These are phyloP conservation scores for Ammodramus savannarum DNA, from an alignment of 2,113 vertebrate species.

Conservation along the genomic window DNA sequence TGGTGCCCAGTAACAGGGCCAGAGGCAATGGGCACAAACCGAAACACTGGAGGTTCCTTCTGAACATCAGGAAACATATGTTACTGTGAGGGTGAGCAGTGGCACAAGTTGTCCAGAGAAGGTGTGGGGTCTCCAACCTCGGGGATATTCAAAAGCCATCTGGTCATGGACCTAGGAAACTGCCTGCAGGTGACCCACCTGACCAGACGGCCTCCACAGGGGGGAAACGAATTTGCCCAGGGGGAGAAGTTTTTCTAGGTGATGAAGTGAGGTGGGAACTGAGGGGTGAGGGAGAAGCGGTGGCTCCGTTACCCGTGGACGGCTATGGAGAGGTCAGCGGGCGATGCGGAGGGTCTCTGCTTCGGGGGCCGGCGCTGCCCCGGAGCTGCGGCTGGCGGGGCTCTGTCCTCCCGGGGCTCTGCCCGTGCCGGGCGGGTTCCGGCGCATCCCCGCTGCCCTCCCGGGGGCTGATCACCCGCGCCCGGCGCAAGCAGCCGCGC, in stretches of 20 bases:
- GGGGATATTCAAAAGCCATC: not conserved
- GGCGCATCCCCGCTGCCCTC: not conserved
- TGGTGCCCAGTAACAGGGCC: not conserved
- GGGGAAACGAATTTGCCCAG: not conserved
- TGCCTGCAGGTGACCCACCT: not conserved
- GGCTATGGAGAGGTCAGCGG: not conserved
- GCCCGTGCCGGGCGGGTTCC: too few species aligned
- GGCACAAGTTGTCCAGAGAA: not conserved
- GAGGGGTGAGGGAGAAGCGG: not conserved
- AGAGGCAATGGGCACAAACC: not conserved
- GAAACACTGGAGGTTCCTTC: not conserved
- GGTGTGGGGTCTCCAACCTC: not conserved
- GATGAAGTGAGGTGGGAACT: not conserved
- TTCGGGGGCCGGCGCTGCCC: not conserved
- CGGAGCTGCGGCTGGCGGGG: accelerated
- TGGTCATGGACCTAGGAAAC: not conserved
- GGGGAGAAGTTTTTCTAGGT: not conserved
- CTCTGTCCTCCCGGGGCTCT: too few species aligned
- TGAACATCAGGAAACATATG: not conserved
- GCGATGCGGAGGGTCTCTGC: accelerated
- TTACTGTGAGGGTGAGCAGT: not conserved
- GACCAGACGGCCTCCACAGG: not conserved
- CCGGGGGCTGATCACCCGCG: not conserved
- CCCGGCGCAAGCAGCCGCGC: constrained; percentile 1
- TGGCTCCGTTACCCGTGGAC: accelerated